A percentile compares a stretch with the other conserved stretches of the same genome.
Conservation (phyloP, 1,140 invertebrate species). For the Hormaphis cornu region DNA sequence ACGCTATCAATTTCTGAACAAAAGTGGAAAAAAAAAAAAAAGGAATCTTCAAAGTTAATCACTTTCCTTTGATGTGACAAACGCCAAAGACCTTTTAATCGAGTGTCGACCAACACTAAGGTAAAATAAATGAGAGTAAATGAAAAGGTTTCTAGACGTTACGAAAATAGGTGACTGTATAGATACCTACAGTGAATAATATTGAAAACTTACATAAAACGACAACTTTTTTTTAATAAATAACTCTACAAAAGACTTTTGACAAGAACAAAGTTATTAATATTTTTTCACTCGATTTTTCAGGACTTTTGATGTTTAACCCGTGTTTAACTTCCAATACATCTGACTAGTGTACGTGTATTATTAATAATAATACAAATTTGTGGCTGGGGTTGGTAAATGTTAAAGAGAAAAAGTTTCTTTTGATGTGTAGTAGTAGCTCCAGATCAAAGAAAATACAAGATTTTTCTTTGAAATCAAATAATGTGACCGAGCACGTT, state of each 20-base stretch:
- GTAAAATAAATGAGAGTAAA: constrained; percentile 22
- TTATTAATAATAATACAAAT: constrained; percentile 30
- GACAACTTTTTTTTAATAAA: constrained; percentile 32
- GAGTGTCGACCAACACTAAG: constrained; percentile 22
- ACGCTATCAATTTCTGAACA: constrained; percentile 16
- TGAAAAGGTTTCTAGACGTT: constrained; percentile 15
- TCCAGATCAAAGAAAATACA: constrained; percentile 17
- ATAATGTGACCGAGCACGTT: constrained; percentile 29
- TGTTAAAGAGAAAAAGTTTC: constrained; percentile 22
- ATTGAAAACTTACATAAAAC: constrained; percentile 12
- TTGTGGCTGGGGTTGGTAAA: constrained; percentile 13
- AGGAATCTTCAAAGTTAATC: constrained; percentile 13
- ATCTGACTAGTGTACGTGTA: too few species aligned
- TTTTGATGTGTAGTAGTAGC: constrained; percentile 32
- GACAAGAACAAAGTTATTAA: constrained; percentile 8
- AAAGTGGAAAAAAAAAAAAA: too few species aligned
- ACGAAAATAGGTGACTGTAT: constrained; percentile 19
- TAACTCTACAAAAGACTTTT: constrained; percentile 28
- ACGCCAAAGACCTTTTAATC: constrained; percentile 22
- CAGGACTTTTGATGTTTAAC: neutral
- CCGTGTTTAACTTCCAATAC: neutral
- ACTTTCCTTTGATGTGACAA: constrained; percentile 20
- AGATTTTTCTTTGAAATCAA: constrained; percentile 14
- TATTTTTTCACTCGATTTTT: constrained; percentile 8
- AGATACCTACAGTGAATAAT: too few species aligned